Percentiles rank a stretch among this genome's conserved stretches.
Conservation (phyloP, 2,113 vertebrate genomes). For the Antechinus stuartii region DNA sequence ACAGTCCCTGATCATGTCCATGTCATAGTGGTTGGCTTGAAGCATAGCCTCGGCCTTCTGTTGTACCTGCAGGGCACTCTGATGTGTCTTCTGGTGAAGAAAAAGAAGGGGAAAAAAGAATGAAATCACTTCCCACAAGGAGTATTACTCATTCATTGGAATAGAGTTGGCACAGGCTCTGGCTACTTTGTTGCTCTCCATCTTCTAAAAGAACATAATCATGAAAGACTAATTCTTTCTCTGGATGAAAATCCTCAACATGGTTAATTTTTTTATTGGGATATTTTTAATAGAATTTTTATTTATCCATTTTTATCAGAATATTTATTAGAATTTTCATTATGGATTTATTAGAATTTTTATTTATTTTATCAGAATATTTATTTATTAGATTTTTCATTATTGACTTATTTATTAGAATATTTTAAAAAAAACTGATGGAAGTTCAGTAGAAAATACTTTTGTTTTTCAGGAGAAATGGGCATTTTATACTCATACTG, state of each 20-base stretch:
- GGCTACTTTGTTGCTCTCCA: rapidly evolving
- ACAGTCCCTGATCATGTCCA: constrained; percentile 98
- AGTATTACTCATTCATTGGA: rapidly evolving
- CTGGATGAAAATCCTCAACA: background rate
- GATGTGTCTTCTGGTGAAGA: constrained; percentile 94
- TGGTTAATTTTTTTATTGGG: background rate
- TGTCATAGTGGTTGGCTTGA: constrained; percentile 98
- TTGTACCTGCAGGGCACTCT: constrained; percentile 99
- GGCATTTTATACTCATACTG: background rate
- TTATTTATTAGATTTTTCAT: too few species aligned
- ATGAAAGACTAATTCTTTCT: background rate
- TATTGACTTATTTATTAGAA: background rate
- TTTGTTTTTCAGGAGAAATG: background rate
- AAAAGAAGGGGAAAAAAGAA: constrained; percentile 5
- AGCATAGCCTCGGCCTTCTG: constrained; percentile 98
- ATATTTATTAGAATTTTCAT: background rate
- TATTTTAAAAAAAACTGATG: background rate
- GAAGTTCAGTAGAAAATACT: background rate
- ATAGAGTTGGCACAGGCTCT: background rate
- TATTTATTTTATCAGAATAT: too few species aligned
- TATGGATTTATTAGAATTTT: too few species aligned
- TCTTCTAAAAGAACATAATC: background rate
- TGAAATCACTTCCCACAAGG: background rate
- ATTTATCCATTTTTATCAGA: background rate
- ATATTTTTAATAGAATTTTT: background rate